Percentiles rank a stretch among this genome's conserved stretches.
phyloP scores from a whole-genome alignment of 1,140 invertebrate genomes.

The Drosophila kurseongensis region DNA sequence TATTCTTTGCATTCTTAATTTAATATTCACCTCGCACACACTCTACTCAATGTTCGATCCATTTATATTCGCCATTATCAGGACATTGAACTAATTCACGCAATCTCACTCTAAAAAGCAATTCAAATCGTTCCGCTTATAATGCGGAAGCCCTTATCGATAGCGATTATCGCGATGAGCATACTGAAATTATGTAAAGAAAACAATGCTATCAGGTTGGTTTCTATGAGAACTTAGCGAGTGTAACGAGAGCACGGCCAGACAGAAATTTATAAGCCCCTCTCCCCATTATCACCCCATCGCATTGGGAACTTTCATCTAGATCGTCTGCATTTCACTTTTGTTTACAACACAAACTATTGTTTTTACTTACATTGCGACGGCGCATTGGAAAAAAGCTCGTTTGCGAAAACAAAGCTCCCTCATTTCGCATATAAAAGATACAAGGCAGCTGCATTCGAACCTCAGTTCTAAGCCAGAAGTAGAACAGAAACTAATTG shows the following conservation, averaged over 20 bases:
- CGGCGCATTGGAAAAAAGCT: constrained; percentile 50
- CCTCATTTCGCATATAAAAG: constrained; percentile 53
- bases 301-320: constrained; percentile 6
- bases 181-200: constrained; percentile 28
- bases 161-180: constrained; percentile 13
- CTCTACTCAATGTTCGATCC: neutral
- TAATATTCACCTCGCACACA: neutral
- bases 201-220: constrained; percentile 27
- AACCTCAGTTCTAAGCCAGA: constrained; percentile 50
- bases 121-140: constrained; percentile 2
- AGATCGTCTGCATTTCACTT: constrained; percentile 67
- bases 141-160: constrained; percentile 47
- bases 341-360: constrained; percentile 30
- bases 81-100: constrained; percentile 28
- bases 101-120: constrained; percentile 16
- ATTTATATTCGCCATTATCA: constrained; percentile 1
- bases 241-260: constrained; percentile 45
- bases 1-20: neutral
- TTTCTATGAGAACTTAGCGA: constrained; percentile 33
- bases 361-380: constrained; percentile 24
- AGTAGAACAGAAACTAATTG: constrained; percentile 16
- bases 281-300: neutral
- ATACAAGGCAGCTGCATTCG: constrained; percentile 43
- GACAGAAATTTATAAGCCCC: neutral
- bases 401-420: constrained; percentile 48